These are phyloP conservation scores for Drosophila ironensis DNA, from an alignment of 1,140 invertebrate genomes.

Conservation along the genomic window DNA sequence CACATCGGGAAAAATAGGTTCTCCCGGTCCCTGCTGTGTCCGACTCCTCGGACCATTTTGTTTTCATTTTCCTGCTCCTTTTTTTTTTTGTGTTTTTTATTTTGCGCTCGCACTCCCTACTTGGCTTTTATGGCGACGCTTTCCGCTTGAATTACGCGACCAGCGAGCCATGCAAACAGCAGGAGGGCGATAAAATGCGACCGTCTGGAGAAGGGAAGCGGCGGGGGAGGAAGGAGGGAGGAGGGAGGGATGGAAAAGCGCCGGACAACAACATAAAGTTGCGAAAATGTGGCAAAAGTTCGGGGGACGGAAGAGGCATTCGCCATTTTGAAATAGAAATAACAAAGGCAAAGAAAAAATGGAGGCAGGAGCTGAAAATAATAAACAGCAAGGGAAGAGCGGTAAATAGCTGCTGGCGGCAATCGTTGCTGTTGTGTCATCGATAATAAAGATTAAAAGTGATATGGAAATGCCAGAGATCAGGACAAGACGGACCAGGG, in stretches of 20 bases:
- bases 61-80: conserved; percentile 13
- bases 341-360: neutral
- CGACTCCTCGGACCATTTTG: conserved; percentile 52
- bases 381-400: conserved; percentile 23
- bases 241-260: neutral
- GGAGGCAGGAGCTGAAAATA: conserved; percentile 4
- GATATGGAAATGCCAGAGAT: conserved; percentile 32
- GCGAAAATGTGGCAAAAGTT: conserved; percentile 41
- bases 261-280: conserved; percentile 64
- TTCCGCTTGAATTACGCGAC: conserved; percentile 73
- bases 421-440: conserved; percentile 69
- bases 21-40: conserved; percentile 18
- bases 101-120: conserved; percentile 20
- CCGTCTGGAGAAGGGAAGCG: neutral
- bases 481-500: neutral
- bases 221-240: neutral
- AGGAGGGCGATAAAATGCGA: too few relatives aligned
- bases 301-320: conserved; percentile 11
- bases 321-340: conserved; percentile 56
- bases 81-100: conserved; percentile 3
- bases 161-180: conserved; percentile 57
- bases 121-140: conserved; percentile 75
- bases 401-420: conserved; percentile 57
- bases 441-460: conserved; percentile 72
- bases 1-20: conserved; percentile 39